phyloP scores from a whole-genome alignment of 2,888 invertebrate species.

The Cephonodes hylas region DNA sequence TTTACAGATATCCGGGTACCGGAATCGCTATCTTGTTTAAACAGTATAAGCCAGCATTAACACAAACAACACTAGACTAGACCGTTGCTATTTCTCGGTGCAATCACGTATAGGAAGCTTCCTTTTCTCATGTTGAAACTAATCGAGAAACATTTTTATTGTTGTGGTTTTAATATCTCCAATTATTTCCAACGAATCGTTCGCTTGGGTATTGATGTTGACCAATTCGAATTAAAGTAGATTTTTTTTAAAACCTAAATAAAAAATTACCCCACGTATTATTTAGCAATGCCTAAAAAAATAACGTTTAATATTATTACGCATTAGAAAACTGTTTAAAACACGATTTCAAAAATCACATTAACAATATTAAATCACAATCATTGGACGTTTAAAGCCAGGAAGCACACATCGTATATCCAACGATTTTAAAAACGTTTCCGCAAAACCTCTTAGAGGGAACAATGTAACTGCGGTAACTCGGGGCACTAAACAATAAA shows the following conservation, averaged over 20 bases:
- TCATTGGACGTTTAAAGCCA: neutral
- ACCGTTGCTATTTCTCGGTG: neutral
- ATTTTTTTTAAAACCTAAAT: no score
- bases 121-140: neutral
- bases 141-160: neutral
- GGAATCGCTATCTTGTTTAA: neutral
- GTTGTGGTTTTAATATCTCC: neutral
- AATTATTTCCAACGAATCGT: neutral
- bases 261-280: no score
- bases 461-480: neutral
- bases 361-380: no score
- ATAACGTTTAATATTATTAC: no score
- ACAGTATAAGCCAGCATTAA: neutral
- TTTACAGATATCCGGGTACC: neutral
- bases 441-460: neutral
- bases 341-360: no score
- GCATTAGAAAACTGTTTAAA: no score
- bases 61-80: neutral
- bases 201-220: neutral
- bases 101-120: neutral
- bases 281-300: no score
- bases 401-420: neutral
- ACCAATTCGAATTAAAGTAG: no score
- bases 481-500: constrained; percentile 3
- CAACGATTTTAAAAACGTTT: neutral